Evolutionary conservation across 2,888 invertebrate species (phyloP), one percentile per base, ranked within the genome.

Genomic region (Mythimna ferrago): DNA sequence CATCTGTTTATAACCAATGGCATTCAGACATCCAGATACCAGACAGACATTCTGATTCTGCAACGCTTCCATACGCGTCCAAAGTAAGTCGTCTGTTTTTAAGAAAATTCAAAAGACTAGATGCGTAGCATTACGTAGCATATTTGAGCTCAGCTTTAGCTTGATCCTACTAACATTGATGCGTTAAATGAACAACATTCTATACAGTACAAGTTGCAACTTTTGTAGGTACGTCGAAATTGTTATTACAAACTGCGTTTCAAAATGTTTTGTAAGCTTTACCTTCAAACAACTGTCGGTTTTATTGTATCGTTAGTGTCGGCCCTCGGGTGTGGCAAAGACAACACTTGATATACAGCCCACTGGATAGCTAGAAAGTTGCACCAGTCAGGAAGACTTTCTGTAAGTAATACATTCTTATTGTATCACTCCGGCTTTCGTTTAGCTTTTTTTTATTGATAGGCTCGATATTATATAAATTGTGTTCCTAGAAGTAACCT

Each of bases 281-380:
- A 9, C 56, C 11, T 68, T 66, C 41, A 72, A 60, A 51, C 38
- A 66, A 21, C 38, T 32, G 32, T 19, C 21, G 10, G 53, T 54
- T 41, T 64, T 53, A 64, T 73, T 79, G 44, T 79, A 26, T 58
- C 48, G 57, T 67, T 32, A 58, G 51, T 48, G 11, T 35, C 19
- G 48, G 38, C 21, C 19, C 26, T 61, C 32, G 51, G 57, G 57
- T 79, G 61, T 54, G 70, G 80, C 70, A 60, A 54, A 61, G n/a
- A 35, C 38, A 26, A 32, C 35, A 32, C n/a, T 70, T 66, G 58
- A 48, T 64, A 72, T 61, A 76, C 48, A 64, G 32, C 56, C 57
- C 5, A 58, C 19, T 19, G 9, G 2, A 0, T 57, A 38, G n/a
- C 35, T 68, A 80, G 66, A 80, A 80, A 76, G 66, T 76, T 32